These are phyloP conservation scores for Saimiri boliviensis DNA, from an alignment of 2,113 vertebrate genomes.

Conservation along the genomic window DNA sequence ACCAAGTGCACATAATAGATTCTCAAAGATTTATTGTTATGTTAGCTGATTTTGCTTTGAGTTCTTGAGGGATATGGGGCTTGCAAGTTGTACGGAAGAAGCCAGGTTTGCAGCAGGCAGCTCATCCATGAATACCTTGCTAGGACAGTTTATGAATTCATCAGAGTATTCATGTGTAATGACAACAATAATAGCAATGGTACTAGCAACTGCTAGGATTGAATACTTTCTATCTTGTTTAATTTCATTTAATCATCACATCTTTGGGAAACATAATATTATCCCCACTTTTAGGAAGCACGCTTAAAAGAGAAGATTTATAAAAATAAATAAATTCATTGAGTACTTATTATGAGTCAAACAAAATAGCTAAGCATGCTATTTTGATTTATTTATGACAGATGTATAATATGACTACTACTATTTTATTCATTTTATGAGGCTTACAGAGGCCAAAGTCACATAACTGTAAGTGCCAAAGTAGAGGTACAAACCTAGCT, in stretches of 20 bases:
- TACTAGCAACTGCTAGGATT: not conserved
- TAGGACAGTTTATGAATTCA: not conserved
- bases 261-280: not conserved
- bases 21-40: not conserved
- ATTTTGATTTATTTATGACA: constrained; percentile 33
- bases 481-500: not conserved
- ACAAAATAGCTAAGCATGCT: not conserved
- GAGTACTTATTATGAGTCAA: not conserved
- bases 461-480: not conserved
- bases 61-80: not conserved
- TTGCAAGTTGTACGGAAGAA: not conserved
- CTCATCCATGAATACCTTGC: not conserved
- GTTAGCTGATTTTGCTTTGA: not conserved
- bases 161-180: not conserved
- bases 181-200: not conserved
- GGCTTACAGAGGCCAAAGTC: not conserved
- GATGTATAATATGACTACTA: not conserved
- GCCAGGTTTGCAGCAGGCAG: not conserved
- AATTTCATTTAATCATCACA: not conserved
- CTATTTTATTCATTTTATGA: not conserved
- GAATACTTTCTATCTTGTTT: not conserved
- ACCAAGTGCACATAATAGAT: not conserved
- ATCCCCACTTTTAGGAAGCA: constrained; percentile 34
- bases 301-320: not conserved
- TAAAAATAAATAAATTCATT: not conserved